Percentiles rank a stretch among this genome's conserved stretches.
Evolutionary conservation across 2,888 invertebrate species (phyloP).

Genomic region (Malthinus seriepunctatus): DNA sequence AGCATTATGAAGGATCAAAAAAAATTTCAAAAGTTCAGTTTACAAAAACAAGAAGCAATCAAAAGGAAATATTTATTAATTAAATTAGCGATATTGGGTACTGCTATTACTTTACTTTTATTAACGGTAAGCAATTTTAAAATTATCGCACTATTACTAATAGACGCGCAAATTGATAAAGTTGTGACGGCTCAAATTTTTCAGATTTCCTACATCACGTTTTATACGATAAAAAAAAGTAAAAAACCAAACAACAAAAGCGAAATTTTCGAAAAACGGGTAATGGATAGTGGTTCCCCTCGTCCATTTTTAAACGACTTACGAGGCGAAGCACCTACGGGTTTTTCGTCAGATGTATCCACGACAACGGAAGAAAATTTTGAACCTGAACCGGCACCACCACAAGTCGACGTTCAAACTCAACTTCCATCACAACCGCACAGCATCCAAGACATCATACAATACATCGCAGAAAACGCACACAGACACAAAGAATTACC

Average conservation of each 20-base stretch:
- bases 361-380: slow-evolving; percentile 22
- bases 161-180: background rate
- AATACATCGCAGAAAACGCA: slow-evolving; percentile 32
- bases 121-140: slow-evolving; percentile 38
- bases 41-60: slow-evolving; percentile 15
- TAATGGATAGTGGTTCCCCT: slow-evolving; percentile 26
- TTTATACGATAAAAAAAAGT: slow-evolving; percentile 3
- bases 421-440: slow-evolving; percentile 35
- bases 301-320: slow-evolving; percentile 42
- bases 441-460: slow-evolving; percentile 49
- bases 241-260: background rate
- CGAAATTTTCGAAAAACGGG: slow-evolving; percentile 21
- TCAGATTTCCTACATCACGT: slow-evolving; percentile 17
- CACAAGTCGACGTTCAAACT: slow-evolving; percentile 28
- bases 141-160: too few relatives aligned
- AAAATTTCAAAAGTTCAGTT: background rate
- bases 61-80: slow-evolving; percentile 24
- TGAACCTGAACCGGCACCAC: too few relatives aligned
- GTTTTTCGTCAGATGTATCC: slow-evolving; percentile 36
- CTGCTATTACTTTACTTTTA: slow-evolving; percentile 32
- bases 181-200: background rate
- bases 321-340: slow-evolving; percentile 40
- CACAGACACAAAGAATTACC: slow-evolving; percentile 17
- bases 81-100: slow-evolving; percentile 32
- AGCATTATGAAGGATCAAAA: background rate